Base-by-base conservation (phyloP, 2,113 vertebrate genomes). In the Atractosteus spatula region DNA sequence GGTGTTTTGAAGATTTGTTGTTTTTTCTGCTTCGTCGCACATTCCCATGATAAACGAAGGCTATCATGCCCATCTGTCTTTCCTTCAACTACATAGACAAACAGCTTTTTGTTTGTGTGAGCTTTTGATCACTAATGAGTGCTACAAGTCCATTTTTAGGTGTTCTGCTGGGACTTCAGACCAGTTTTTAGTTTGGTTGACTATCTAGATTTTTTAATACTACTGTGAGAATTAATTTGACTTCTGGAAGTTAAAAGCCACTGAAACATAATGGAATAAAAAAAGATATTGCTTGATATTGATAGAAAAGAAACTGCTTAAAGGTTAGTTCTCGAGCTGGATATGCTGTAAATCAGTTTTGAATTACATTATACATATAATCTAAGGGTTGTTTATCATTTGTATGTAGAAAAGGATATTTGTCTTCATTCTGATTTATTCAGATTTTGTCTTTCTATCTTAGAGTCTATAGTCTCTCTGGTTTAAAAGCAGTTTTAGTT, bases 161-260 rank as follows among this genome's bases (percentile, higher is more conserved):
- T 69, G 55, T 29, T 41, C 66, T 69, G 42, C 55, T 66, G 41
- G 42, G 47, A 57, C 63, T 44, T 8, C 55, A 8, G 56, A 54
- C 29, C 45, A 14, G 61, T 3, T 29, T 7, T 41, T 41, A 68
- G 45, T 67, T 12, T n/a, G 29, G 47, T 61, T 54, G 45, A 42
- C 16, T 17, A 41, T 29, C 29, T 29, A 29, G 29, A 29, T 29
- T 29, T 29, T 29, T 29, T 2, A 29, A 29, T 29, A 29, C 29
- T 29, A 2, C 29, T 29, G 29, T 29, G 29, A 29, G 29, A 29
- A 29, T 29, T 29, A 29, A 29, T 29, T 29, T 29, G 29, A 59
- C 56, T 8, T 41, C 54, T 8, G 71, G 69, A 74, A 70, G 69
- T 75, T 75, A 68, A 77, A 68, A 77, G 70, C 70, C 62, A 71